Conservation (phyloP, 2,113 vertebrate genomes). For the Pseudorectes ferrugineus region DNA sequence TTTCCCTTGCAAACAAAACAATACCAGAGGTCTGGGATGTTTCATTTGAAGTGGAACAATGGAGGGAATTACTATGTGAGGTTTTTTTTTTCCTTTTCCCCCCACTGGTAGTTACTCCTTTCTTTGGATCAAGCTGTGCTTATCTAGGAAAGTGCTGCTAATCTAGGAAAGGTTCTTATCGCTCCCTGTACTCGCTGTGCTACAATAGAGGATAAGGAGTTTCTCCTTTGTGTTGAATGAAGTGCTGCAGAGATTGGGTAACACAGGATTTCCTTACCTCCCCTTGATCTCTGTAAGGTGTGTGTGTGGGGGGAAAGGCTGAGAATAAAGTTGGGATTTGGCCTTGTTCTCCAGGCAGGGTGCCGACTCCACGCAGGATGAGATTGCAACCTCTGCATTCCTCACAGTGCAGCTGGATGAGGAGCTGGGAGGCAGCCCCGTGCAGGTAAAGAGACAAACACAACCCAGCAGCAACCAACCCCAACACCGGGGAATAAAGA, state of each 20-base stretch:
- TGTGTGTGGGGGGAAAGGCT: not conserved
- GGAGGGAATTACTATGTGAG: not conserved
- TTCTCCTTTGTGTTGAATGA: not conserved
- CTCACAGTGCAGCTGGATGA: conserved; percentile 88
- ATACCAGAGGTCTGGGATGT: not conserved
- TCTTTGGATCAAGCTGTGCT: not conserved
- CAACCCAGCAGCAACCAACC: not conserved
- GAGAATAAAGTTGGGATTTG: not conserved
- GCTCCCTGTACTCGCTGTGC: not conserved
- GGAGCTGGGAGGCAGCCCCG: conserved; percentile 87
- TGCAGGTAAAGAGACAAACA: conserved; percentile 80
- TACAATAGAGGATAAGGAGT: not conserved
- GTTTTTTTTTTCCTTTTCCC: fast-evolving
- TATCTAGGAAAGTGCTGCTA: not conserved
- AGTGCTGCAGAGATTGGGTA: not conserved
- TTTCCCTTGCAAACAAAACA: not conserved
- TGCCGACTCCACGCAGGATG: conserved; percentile 85
- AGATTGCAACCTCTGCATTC: conserved; percentile 86
- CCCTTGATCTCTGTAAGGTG: not conserved
- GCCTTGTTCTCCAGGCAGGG: conserved; percentile 82
- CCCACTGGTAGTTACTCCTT: not conserved
- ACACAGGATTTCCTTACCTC: not conserved
- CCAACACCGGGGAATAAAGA: not conserved
- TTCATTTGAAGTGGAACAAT: not conserved
- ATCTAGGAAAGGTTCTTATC: not conserved